Base-by-base conservation (phyloP, 1,140 invertebrate genomes). In the Coelopa frigida region DNA sequence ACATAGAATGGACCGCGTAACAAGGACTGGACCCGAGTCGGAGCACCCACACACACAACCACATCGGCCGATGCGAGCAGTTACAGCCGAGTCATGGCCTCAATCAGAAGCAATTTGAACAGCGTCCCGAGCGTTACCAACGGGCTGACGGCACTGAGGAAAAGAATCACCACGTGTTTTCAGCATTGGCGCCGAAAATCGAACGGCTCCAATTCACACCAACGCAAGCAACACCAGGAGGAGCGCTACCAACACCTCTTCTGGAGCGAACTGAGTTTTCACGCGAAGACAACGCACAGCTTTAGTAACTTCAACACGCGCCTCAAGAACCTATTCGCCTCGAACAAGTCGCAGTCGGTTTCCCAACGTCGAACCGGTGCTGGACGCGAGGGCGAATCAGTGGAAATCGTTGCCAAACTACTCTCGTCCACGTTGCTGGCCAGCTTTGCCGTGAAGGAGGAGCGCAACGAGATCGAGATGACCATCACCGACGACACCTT, bases 81-180 rank as follows among this genome's bases (percentile, higher is more conserved):
- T n/a, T n/a, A n/a, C n/a, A n/a, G n/a, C n/a, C n/a, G n/a, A n/a
- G n/a, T n/a, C n/a, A n/a, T n/a, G n/a, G n/a, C n/a, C n/a, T n/a
- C 57, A 51, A 50, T 61, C 53, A 61, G 55, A 64, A 59, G 55
- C 48, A 59, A 63, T 49, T 63, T 52, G 35, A 51, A 57, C 52
- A 61, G 61, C 58, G 55, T 61, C 54, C 58, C 57, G 57, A 56
- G 49, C 56, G 58, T 52, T 55, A 46, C 48, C 37, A 45, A 52
- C 22, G 27, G 27, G 47, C 51, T 64, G 39, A 54, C 47, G 54
- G 53, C 53, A 46, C 50, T 64, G 24, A 54, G 38, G 46, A 49
- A 59, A 40, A 56, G 53, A 15, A 41, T 64, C 43, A 61, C 61
- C 61, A 64, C 61, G 61, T 64, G 61, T 53, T 61, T 63, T 33